phyloP scores from a whole-genome alignment of 2,797 vertebrate genomes.

The Pangasius krempfi region DNA sequence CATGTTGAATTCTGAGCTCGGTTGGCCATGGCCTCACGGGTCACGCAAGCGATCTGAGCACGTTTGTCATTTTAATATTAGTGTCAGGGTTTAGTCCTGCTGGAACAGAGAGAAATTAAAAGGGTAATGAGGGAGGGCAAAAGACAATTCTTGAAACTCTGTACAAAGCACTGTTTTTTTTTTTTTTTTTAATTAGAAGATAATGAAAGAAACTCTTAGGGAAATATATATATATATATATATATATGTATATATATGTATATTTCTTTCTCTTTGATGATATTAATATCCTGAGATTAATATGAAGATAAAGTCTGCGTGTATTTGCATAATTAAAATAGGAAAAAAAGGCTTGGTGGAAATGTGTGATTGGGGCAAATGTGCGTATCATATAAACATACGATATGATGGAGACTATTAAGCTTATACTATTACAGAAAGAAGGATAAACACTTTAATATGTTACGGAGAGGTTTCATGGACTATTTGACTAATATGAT shows the following conservation, averaged over 20 bases:
- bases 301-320: not conserved
- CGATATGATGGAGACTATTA: not conserved
- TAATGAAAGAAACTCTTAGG: not conserved
- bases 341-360: not conserved
- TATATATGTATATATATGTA: too few species aligned
- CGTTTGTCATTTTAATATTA: slow-evolving; percentile 54
- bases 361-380: too few species aligned
- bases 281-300: not conserved
- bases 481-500: not conserved
- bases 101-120: slow-evolving; percentile 44
- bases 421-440: not conserved
- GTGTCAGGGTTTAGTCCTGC: slow-evolving; percentile 30
- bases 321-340: not conserved
- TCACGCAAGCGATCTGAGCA: slow-evolving; percentile 36
- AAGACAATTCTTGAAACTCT: slow-evolving; percentile 4
- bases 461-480: too few species aligned
- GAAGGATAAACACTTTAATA: not conserved
- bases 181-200: slow-evolving; percentile 25
- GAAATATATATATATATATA: too few species aligned
- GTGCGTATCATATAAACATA: too few species aligned
- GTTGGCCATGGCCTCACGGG: slow-evolving; percentile 9
- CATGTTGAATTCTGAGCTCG: not conserved
- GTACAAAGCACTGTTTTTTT: not conserved
- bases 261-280: not conserved
- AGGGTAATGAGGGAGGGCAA: slow-evolving; percentile 44